Evolutionary conservation across 1,140 invertebrate genomes (phyloP).

Genomic region (Venturia canescens): DNA sequence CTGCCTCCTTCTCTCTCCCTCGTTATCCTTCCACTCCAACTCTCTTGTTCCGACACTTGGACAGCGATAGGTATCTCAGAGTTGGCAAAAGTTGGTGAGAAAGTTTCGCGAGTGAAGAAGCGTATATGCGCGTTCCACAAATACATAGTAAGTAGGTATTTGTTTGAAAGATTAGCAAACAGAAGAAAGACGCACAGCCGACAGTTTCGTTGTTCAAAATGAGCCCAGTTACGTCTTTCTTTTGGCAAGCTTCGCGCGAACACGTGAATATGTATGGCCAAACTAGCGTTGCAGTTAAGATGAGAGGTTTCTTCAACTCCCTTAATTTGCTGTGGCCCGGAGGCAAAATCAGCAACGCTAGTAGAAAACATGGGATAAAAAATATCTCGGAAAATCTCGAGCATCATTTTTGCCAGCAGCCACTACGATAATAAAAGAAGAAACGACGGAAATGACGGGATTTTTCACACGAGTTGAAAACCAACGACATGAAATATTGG

Average conservation of each 20-base stretch:
- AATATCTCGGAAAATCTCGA: background rate
- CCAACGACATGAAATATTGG: no score
- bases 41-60: conserved; percentile 8
- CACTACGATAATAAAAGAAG: no score
- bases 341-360: background rate
- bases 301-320: background rate
- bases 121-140: background rate
- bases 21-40: background rate
- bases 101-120: background rate
- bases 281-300: background rate
- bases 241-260: background rate
- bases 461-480: no score
- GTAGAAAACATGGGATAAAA: background rate
- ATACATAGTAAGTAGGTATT: background rate
- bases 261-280: no score
- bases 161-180: background rate
- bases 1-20: background rate
- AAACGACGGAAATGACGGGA: no score
- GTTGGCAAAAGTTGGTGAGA: background rate
- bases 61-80: background rate
- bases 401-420: background rate
- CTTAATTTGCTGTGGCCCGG: background rate
- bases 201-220: background rate
- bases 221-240: background rate
- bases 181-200: background rate